Base-by-base conservation (phyloP, 2,113 vertebrate genomes). In the Thymallus thymallus region DNA sequence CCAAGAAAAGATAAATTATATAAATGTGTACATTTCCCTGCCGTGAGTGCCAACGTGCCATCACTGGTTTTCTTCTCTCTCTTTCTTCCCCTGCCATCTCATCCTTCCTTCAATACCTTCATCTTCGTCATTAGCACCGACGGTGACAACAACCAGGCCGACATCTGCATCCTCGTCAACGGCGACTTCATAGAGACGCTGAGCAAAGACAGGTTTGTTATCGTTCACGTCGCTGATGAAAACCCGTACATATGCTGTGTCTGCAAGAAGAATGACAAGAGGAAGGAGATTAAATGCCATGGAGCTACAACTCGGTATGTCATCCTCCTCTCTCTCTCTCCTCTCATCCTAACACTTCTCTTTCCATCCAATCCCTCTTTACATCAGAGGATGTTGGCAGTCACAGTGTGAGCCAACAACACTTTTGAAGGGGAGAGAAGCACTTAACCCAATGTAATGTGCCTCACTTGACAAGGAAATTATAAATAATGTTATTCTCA, bases 171-270 rank as follows among this genome's bases (percentile, higher is more conserved):
- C 93, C 90, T 97, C 95, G 35, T 92, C 92, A 16, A 95, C 90
- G 23, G 84, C 90, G 2, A 94, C 93, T 89, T 95, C 93, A 74
- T 96, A 96, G 85, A 94, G 86, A 0, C 89, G 86, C 80, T 92
- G 95, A 80, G 91, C 86, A 71, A 95, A 98, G 72, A 92, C 70
- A 0, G 95, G 95, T 75, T 94, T 95, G 94, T 97, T 97, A 92
- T 96, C 95, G 56, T 96, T 96, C 84, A 96, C 92, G n/a, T 96
- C 95, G 4, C 92, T 96, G 93, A 97, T 90, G 88, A 94, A 94
- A 86, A 97, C 70, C 6, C 89, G 92, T 89, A 95, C 94, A 20
- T 94, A 94, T 12, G 94, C 94, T 0, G 93, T 95, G 90, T 96
- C 94, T 96, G 88, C 84, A 82, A 70, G 71, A 85, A 83, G 9